Evolutionary conservation across 2,888 invertebrate genomes (phyloP).

Genomic region (Harpalus rubripes): DNA sequence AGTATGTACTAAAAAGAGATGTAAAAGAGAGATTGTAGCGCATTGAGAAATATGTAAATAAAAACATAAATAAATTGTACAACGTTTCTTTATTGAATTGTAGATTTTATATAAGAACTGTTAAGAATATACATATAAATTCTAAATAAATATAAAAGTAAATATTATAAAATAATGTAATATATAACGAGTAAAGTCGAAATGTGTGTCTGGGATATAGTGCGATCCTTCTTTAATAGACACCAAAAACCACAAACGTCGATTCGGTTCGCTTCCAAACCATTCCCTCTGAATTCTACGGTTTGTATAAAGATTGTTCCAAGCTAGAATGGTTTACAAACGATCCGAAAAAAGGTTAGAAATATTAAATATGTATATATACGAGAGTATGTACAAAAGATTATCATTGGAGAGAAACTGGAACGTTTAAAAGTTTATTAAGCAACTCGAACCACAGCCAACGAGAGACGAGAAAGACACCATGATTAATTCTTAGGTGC

Average conservation of each 20-base stretch:
- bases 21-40: too few relatives aligned
- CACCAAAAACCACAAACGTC: not conserved
- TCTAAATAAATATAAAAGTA: conserved; percentile 42
- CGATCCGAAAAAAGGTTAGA: not conserved
- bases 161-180: conserved; percentile 44
- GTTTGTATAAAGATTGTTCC: too few relatives aligned
- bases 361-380: conserved; percentile 3
- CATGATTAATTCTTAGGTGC: not conserved
- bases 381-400: conserved; percentile 42
- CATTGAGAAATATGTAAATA: too few relatives aligned
- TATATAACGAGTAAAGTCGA: conserved; percentile 31
- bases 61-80: conserved; percentile 27
- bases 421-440: not conserved
- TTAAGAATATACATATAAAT: conserved; percentile 46
- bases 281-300: too few relatives aligned
- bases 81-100: conserved; percentile 39
- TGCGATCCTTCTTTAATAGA: not conserved
- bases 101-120: conserved; percentile 50
- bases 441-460: conserved; percentile 24
- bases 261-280: too few relatives aligned
- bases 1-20: too few relatives aligned
- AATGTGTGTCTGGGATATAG: conserved; percentile 13
- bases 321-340: too few relatives aligned
- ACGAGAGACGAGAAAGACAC: conserved; percentile 25
- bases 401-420: conserved; percentile 3